A percentile compares a stretch with the other conserved stretches of the same genome.
Evolutionary conservation across 37 sponge, comb jelly and placozoan genomes (phyloP).

Genomic region (Tethya wilhelma): DNA sequence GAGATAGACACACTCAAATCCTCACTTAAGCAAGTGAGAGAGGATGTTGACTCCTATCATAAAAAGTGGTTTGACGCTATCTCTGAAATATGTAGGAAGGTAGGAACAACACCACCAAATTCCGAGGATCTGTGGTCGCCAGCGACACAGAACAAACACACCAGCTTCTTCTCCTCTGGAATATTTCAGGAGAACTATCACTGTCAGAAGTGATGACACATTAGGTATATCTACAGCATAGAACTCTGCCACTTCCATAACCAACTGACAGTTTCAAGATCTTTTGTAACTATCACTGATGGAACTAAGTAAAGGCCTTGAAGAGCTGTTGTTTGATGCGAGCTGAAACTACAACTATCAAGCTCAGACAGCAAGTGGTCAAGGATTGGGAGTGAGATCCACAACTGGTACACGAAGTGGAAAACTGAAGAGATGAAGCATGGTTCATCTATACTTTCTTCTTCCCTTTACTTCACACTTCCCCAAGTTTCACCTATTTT

Average conservation of each 20-base stretch:
- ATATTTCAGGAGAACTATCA: conserved; percentile 7
- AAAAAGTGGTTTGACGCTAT: conserved; percentile 42
- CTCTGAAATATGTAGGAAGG: conserved; percentile 33
- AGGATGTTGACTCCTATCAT: conserved; percentile 29
- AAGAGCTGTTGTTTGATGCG: background rate
- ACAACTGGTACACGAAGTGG: conserved; percentile 43
- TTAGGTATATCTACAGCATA: conserved; percentile 11
- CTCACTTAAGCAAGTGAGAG: conserved; percentile 27
- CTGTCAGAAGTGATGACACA: conserved; percentile 34
- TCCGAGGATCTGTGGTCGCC: no score
- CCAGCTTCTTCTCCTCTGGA: no score
- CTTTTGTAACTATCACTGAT: conserved; percentile 9
- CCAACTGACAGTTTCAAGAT: conserved; percentile 37
- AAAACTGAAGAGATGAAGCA: background rate
- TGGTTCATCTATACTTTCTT: conserved; percentile 2
- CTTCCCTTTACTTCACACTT: conserved; percentile 3
- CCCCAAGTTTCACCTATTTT: conserved; percentile 4
- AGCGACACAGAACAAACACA: no score
- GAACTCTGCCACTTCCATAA: conserved; percentile 20
- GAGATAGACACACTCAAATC: conserved; percentile 24
- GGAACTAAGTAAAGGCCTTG: no score
- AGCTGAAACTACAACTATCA: conserved; percentile 1
- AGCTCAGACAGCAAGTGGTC: conserved; percentile 18
- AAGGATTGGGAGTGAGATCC: conserved; percentile 34
- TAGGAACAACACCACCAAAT: conserved; percentile 41